Conservation (phyloP, 2,113 vertebrate genomes). For the Aegypius monachus region DNA sequence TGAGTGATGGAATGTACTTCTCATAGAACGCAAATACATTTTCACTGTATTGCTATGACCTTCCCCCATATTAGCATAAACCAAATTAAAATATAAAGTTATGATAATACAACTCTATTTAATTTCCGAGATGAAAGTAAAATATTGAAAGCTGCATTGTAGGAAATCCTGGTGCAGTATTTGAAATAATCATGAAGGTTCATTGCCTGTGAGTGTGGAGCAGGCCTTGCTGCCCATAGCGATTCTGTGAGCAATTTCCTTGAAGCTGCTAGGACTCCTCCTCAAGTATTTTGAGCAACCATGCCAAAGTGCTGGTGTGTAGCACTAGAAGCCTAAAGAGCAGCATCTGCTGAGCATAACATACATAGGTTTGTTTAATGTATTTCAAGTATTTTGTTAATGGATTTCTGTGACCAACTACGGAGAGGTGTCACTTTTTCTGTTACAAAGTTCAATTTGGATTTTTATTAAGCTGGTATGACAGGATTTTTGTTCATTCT, state of each 20-base stretch:
- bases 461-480: background rate
- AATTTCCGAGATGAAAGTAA: background rate
- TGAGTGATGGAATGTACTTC: background rate
- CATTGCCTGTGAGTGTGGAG: fast-evolving
- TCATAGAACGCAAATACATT: background rate
- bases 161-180: background rate
- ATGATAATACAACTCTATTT: background rate
- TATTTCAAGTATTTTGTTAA: background rate
- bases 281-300: fast-evolving
- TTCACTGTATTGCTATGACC: background rate
- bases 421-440: background rate
- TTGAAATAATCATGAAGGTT: fast-evolving
- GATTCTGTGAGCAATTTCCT: fast-evolving
- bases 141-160: background rate
- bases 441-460: background rate
- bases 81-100: background rate
- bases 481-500: background rate
- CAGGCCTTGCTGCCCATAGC: background rate
- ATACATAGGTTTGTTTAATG: background rate
- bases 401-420: background rate
- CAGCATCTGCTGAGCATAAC: background rate
- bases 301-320: background rate
- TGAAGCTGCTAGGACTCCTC: background rate
- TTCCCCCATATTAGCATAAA: background rate
- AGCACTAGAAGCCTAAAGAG: background rate